phyloP scores from a whole-genome alignment of 2,113 vertebrate species.

The Rafetus swinhoei region DNA sequence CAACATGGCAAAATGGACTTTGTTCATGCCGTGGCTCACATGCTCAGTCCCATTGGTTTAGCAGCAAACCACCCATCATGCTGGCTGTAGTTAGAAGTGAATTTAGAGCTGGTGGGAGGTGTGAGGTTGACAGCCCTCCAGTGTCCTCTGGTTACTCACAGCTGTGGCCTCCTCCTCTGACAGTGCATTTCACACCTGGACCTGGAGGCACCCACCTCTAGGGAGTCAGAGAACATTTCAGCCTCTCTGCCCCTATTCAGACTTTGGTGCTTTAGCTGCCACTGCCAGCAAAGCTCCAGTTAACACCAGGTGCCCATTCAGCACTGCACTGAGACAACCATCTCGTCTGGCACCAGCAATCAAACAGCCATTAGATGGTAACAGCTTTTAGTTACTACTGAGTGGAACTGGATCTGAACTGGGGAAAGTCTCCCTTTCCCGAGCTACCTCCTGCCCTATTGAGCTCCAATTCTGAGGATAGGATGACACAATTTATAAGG shows the following conservation, averaged over 20 bases:
- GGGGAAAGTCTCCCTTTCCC: not conserved
- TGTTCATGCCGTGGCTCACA: not conserved
- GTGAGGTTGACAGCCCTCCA: not conserved
- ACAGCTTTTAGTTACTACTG: fast-evolving
- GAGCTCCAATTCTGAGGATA: not conserved
- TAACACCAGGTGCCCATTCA: not conserved
- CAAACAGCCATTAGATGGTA: fast-evolving
- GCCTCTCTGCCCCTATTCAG: not conserved
- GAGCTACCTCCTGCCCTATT: not conserved
- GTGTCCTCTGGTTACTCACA: not conserved
- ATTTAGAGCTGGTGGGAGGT: not conserved
- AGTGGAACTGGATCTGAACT: fast-evolving
- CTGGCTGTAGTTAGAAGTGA: not conserved
- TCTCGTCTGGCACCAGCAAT: not conserved
- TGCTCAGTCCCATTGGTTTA: not conserved
- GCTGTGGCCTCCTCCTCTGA: not conserved
- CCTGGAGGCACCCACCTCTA: fast-evolving
- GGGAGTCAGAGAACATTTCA: not conserved
- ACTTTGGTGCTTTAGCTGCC: not conserved
- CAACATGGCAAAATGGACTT: fast-evolving
- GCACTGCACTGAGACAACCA: not conserved
- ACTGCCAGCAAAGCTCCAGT: not conserved
- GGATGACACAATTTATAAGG: not conserved
- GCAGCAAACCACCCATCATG: not conserved
- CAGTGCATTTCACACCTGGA: not conserved